A percentile compares a stretch with the other conserved stretches of the same genome.
Conservation (phyloP, 2,797 vertebrate species). For the Spondyliosoma cantharus region DNA sequence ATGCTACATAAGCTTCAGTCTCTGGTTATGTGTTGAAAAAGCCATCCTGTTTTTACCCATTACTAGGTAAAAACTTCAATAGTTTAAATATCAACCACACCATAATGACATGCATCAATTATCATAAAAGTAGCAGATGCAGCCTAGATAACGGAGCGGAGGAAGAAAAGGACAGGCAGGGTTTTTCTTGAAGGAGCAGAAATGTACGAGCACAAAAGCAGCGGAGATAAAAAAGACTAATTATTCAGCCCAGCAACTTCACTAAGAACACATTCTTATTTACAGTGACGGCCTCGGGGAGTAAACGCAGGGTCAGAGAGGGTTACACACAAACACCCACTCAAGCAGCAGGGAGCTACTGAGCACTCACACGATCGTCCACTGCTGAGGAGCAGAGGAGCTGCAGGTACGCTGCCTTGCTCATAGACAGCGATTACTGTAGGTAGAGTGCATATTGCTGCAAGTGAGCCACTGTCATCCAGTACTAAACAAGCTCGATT, state of each 20-base stretch:
- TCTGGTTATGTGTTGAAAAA: too few species aligned
- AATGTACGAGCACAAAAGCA: constrained; percentile 35
- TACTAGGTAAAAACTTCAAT: not conserved
- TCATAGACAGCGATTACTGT: not conserved
- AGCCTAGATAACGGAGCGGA: constrained; percentile 2
- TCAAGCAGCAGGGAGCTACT: constrained; percentile 26
- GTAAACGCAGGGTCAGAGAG: constrained; percentile 42
- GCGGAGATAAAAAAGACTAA: constrained; percentile 39
- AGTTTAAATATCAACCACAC: not conserved
- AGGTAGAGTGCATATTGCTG: not conserved
- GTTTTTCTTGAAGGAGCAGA: not conserved
- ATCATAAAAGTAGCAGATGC: constrained; percentile 16
- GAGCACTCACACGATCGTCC: constrained; percentile 16
- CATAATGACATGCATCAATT: not conserved
- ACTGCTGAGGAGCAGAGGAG: constrained; percentile 22
- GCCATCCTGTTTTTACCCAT: too few species aligned
- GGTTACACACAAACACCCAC: constrained; percentile 59
- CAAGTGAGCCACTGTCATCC: not conserved
- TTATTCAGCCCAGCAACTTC: constrained; percentile 52
- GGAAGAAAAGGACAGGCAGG: constrained; percentile 2
- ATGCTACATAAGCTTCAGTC: too few species aligned
- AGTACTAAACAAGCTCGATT: not conserved
- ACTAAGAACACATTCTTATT: constrained; percentile 59
- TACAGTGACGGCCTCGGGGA: constrained; percentile 42
- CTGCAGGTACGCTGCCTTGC: constrained; percentile 31